Conservation (phyloP, 2,888 invertebrate genomes). For the Cheilosia soror region DNA sequence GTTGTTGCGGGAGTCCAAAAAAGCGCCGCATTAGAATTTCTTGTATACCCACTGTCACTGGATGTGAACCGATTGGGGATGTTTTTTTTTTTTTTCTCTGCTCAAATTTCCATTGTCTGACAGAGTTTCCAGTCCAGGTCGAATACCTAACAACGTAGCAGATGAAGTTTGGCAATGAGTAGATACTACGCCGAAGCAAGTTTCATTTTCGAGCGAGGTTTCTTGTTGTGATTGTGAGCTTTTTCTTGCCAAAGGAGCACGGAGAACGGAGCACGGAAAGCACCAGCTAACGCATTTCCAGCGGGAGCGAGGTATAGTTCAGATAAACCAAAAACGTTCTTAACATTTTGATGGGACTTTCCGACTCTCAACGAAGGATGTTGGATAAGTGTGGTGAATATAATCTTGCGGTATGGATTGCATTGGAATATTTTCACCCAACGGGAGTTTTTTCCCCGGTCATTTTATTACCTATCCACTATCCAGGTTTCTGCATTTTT, state of each 20-base stretch:
- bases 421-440: neutral
- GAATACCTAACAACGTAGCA: slow-evolving; percentile 17
- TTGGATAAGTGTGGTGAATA: slow-evolving; percentile 8
- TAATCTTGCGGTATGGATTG: slow-evolving; percentile 1
- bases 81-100: slow-evolving; percentile 5
- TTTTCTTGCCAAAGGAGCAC: neutral
- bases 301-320: neutral
- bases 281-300: slow-evolving; percentile 40
- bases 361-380: neutral
- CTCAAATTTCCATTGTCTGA: slow-evolving; percentile 25
- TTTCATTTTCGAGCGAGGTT: slow-evolving; percentile 10
- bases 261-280: neutral
- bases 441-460: slow-evolving; percentile 1
- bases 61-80: slow-evolving; percentile 50
- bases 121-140: slow-evolving; percentile 54
- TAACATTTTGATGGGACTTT: neutral
- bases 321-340: neutral
- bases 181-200: slow-evolving; percentile 54
- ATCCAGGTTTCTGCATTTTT: slow-evolving; percentile 31
- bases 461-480: slow-evolving; percentile 39
- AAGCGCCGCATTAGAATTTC: slow-evolving; percentile 68
- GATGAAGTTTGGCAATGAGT: slow-evolving; percentile 12
- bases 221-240: too few relatives aligned
- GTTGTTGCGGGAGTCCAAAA: slow-evolving; percentile 64
- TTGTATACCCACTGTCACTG: slow-evolving; percentile 47